Conservation (phyloP, 2,797 vertebrate species). For the Taenioides sp. region DNA sequence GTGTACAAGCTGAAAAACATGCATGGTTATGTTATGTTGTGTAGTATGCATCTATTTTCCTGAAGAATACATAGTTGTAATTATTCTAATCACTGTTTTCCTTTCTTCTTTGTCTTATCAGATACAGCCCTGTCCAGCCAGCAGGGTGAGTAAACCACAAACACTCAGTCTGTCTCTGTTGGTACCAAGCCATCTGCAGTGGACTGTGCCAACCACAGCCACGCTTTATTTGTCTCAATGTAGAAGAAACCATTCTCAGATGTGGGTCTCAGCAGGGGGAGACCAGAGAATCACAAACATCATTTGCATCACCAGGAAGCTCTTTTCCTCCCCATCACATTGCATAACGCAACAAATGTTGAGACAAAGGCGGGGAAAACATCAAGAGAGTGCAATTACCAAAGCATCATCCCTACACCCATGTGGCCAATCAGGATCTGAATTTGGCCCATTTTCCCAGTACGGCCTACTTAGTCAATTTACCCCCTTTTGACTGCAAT, state of each 20-base stretch:
- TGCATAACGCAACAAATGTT: conserved; percentile 51
- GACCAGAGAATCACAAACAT: conserved; percentile 38
- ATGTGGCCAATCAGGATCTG: conserved; percentile 62
- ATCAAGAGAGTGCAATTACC: conserved; percentile 61
- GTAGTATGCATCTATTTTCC: background rate
- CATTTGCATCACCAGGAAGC: conserved; percentile 58
- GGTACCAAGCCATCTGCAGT: conserved; percentile 43
- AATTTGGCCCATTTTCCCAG: conserved; percentile 59
- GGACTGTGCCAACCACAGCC: conserved; percentile 27
- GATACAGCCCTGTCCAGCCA: conserved; percentile 72
- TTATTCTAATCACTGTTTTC: conserved; percentile 23
- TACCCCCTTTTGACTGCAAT: conserved; percentile 67
- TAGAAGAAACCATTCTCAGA: conserved; percentile 55
- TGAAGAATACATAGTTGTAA: background rate
- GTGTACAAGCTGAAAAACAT: background rate
- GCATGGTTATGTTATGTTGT: background rate
- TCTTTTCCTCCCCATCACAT: conserved; percentile 51
- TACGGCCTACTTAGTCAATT: conserved; percentile 65
- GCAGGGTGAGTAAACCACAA: conserved; percentile 63
- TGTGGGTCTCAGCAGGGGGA: conserved; percentile 39
- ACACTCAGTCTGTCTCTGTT: conserved; percentile 33
- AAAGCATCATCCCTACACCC: conserved; percentile 59
- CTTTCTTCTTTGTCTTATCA: conserved; percentile 34
- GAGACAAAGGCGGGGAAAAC: conserved; percentile 49
- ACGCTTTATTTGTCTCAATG: conserved; percentile 43